Percentiles rank a stretch among this genome's conserved stretches.
Conservation (phyloP, 2,797 vertebrate genomes). For the Sebastes elongatus region DNA sequence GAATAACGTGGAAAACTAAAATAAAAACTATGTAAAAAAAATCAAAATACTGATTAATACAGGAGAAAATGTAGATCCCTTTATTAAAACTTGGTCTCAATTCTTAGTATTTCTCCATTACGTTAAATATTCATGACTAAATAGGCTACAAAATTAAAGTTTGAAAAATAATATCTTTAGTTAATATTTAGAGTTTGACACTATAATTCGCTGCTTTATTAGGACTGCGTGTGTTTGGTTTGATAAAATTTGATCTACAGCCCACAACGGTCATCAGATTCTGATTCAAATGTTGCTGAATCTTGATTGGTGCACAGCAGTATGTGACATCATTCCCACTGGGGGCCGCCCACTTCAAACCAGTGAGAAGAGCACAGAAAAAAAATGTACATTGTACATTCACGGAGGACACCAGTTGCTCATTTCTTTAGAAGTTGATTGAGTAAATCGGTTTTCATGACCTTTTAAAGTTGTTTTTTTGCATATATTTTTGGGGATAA, state of each 20-base stretch:
- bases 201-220: background rate
- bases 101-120: background rate
- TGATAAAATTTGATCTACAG: background rate
- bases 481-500: background rate
- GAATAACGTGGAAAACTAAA: background rate
- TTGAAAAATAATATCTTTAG: background rate
- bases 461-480: background rate
- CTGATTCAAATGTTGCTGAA: background rate
- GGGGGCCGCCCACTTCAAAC: background rate
- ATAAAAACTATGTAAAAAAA: background rate
- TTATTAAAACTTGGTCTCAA: background rate
- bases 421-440: background rate
- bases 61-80: background rate
- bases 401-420: background rate
- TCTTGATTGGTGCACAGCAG: background rate
- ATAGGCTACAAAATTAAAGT: background rate
- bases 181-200: background rate
- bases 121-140: background rate
- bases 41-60: background rate
- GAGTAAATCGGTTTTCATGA: background rate
- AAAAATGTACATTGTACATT: background rate
- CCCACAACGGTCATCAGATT: background rate
- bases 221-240: background rate
- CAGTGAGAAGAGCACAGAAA: background rate
- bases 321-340: background rate